Percentiles rank a stretch among this genome's conserved stretches.
phyloP scores from a whole-genome alignment of 2,113 vertebrate species.

The Sus scrofa region T2T-Sscrofa CM000814.6:130272501-130273000 shows the following conservation, averaged over 20 bases:
- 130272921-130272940: neutral
- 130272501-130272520: neutral
- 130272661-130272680: neutral
- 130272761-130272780: neutral
- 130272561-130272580: neutral
- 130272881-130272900: neutral
- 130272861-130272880: neutral
- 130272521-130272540: neutral
- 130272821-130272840: neutral
- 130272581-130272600: neutral
- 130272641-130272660: neutral
- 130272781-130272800: neutral
- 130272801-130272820: neutral
- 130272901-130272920: neutral
- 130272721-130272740: rapidly evolving
- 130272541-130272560: rapidly evolving
- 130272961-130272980: neutral
- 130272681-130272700: rapidly evolving
- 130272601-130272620: rapidly evolving
- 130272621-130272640: neutral
- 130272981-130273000: neutral
- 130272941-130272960: neutral
- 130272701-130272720: neutral
- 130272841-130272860: neutral
- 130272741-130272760: neutral